Conservation (phyloP, 2,888 invertebrate species). For the Epirrhoe tristata region DNA sequence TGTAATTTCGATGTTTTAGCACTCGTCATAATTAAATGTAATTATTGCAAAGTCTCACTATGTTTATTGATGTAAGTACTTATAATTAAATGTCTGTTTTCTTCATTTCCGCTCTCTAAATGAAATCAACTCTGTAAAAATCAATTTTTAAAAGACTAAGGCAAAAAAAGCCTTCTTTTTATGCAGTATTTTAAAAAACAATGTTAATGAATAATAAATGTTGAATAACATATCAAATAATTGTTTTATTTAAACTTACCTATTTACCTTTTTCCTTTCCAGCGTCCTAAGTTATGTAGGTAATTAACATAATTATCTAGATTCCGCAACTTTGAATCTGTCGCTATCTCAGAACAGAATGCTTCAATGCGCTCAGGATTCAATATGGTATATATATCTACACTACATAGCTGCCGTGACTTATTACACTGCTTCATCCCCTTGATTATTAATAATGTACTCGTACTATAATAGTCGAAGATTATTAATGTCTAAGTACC, state of each 20-base stretch:
- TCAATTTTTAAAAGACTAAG: slow-evolving; percentile 73
- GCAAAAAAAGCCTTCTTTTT: slow-evolving; percentile 81
- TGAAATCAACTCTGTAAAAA: slow-evolving; percentile 80
- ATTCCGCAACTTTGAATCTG: too few species aligned
- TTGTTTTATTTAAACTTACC: slow-evolving; percentile 60
- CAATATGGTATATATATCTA: too few species aligned
- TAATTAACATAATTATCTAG: too few species aligned
- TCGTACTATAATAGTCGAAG: too few species aligned
- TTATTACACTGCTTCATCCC: too few species aligned
- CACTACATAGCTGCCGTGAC: too few species aligned
- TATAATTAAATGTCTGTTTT: slow-evolving; percentile 31
- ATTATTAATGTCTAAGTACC: too few species aligned
- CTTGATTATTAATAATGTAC: too few species aligned
- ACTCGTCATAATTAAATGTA: slow-evolving; percentile 21
- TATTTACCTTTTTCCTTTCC: not conserved
- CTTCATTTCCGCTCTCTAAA: slow-evolving; percentile 68
- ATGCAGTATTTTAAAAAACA: slow-evolving; percentile 79
- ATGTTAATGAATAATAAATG: slow-evolving; percentile 81
- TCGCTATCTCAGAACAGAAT: too few species aligned
- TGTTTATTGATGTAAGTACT: slow-evolving; percentile 17
- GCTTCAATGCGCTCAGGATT: too few species aligned
- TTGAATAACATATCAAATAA: slow-evolving; percentile 77
- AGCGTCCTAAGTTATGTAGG: too few species aligned
- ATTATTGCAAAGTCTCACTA: slow-evolving; percentile 19
- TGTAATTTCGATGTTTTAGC: slow-evolving; percentile 30